Evolutionary conservation across 2,888 invertebrate species (phyloP), one percentile per base, ranked within the genome.

Genomic region (Agrochola circellaris): DNA sequence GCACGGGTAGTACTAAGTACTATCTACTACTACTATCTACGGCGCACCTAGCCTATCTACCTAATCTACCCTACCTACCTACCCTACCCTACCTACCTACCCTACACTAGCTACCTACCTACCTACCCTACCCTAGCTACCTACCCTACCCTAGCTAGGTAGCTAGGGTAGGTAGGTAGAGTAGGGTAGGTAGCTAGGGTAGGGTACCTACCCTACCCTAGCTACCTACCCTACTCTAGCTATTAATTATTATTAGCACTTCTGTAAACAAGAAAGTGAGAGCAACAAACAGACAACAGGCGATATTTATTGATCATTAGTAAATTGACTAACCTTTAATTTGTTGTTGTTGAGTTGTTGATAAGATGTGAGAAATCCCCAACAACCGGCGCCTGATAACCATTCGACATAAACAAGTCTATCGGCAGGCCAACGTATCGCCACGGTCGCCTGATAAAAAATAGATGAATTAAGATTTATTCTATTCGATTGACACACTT

Each of bases 261-360:
- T 26, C 51, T 15, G 38, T 70, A 51, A 79, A 73, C 34, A 77
- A 67, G 8, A 81, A 54, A 68, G 58, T 51, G 45, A 73, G n/a
- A 73, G 73, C 26, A 74, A 82, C 80, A 75, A 79, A 82, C 81
- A 73, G 67, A 82, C 78, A 81, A 76, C 77, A 78, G 30, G 38
- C 65, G 73, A 45, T 88, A 84, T 88, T 89, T 88, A 88, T 87
- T 85, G 82, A 89, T 91, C 87, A 88, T 91, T 91, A 90, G 84
- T 92, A 87, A 92, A 90, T 92, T 91, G 89, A 77, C 89, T 93
- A 94, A 92, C 92, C 91, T 92, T n/a, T 93, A 93, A 92, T 93
- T 90, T 92, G 92, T 92, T 94, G 92, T 92, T 92, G 89, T 89
- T 83, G 58, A 81, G 81, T 87, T 76, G 71, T 73, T 82, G 92